Base-by-base conservation (phyloP, 2,113 vertebrate species). In the Eubucco bourcierii region DNA sequence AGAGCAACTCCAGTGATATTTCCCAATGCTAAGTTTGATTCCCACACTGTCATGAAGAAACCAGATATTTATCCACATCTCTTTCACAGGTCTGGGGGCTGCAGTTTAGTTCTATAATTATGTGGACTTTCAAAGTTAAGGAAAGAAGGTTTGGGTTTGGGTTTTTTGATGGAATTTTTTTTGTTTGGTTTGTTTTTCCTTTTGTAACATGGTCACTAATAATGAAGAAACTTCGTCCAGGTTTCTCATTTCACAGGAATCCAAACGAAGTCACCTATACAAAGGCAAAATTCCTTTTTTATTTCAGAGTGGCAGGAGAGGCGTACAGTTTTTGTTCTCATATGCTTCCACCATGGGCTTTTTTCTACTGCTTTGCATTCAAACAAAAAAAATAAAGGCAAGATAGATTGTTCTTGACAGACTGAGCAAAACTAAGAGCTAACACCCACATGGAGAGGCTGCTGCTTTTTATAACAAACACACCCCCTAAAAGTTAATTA, bases 401-500 rank as follows among this genome's bases (percentile, higher is more conserved):
- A 82, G n/a, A n/a, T n/a, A n/a, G n/a, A n/a, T n/a, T n/a, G n/a
- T n/a, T n/a, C n/a, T n/a, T n/a, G n/a, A n/a, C n/a, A n/a, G n/a
- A n/a, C n/a, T n/a, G n/a, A n/a, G n/a, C n/a, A n/a, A n/a, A n/a
- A n/a, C n/a, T n/a, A n/a, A n/a, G 55, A 76, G 28, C 29, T 15
- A 44, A 41, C 4, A 1, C 58, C 73, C 28, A 80, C 33, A 14
- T 9, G 53, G 52, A 89, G 17, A 80, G 28, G 61, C 68, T 83
- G 75, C 7, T 80, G 75, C 7, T 80, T 87, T 93, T 92, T 81
- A 74, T 85, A 82, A 64, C 50, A 81, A 65, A 59, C 64, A 77
- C 53, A 83, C 50, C 80, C 94, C 85, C 73, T 87, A 78, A 83
- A 87, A 84, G 39, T 72, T 84, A 91, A 83, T 72, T 61, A 39